Evolutionary conservation across 2,888 invertebrate genomes (phyloP), one percentile per base, ranked within the genome.

Genomic region (Caenorhabditis sp.): DNA sequence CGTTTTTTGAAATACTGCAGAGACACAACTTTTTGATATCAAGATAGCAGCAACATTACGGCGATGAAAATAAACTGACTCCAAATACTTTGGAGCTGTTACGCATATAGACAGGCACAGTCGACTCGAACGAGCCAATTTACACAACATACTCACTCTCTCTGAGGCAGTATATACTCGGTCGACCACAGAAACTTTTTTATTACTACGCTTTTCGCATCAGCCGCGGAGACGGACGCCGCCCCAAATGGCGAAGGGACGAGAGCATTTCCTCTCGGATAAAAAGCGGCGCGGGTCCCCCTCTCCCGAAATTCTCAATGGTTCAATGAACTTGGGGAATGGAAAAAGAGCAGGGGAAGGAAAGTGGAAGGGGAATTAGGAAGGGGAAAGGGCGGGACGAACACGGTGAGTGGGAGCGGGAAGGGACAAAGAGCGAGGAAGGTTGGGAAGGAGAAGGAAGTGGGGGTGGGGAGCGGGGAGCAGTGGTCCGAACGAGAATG

Each of bases 271-370:
- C n/a, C n/a, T n/a, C n/a, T n/a, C n/a, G n/a, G n/a, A n/a, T n/a
- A 32, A 32, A 32, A 9, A 53, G 53, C 1, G 53, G 20, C 44
- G 37, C 60, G 50, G 44, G 28, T 24, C 26, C 40, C 37, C 50
- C 37, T 24, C 26, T 28, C 37, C 50, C 37, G 60, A 47, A 60
- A 67, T 67, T 60, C 50, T 37, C 74, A 68, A 76, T 76, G 76
- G 76, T 76, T 76, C 76, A 67, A 67, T 76, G 76, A 76, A 76
- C 60, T 68, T 22, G 55, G 40, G 67, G 40, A 62, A 69, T 24
- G 22, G 58, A 53, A 40, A 44, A 53, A 40, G 58, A 55, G 22
- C 22, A 20, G 56, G 11, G 18, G 28, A 40, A 37, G 47, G 58
- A n/a, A n/a, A n/a, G n/a, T n/a, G n/a, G n/a, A n/a, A n/a, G 20